Evolutionary conservation across 2,888 invertebrate genomes (phyloP), one percentile per base, ranked within the genome.

Genomic region (Netelia fuscicornis): DNA sequence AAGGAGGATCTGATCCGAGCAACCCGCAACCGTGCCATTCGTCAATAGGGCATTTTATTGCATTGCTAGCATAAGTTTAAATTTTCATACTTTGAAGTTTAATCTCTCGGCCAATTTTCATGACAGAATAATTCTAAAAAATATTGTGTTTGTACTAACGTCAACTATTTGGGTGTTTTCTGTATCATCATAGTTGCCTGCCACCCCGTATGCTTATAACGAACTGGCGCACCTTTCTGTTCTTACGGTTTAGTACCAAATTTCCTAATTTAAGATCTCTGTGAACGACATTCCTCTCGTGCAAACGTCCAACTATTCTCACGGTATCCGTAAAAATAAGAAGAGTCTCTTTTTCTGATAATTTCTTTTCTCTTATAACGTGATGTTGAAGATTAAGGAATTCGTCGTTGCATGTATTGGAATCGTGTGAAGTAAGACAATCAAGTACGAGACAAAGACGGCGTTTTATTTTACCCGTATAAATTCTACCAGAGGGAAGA

Each of bases 181-280:
- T 37, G 52, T 8, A 52, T 44, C 44, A 23, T 68, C 37, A 37
- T 48, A 23, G n/a, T n/a, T 30, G 20, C 5, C 56, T 17, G 37
- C 5, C 37, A 37, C 37, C 37, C 6, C 6, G 6, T 37, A 37
- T 37, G 37, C 37, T 37, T 6, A 37, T 37, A 6, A 37, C 37
- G 48, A 60, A 65, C 54, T 11, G 1, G 1, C 60, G 8, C n/a
- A 91, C 92, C 52, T 95, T 94, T 30, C 95, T 95, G 0, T 96
- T 96, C 86, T 95, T 94, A 89, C 96, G 96, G 94, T 97, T 96
- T 82, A 97, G 92, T 68, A 97, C 96, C 92, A 97, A 96, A 91
- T 97, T 97, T 1, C 97, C 97, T 76, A 97, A 93, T 91, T 97
- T 97, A 86, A 97, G 93, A 93, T 97, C 97, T 87, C 97, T 95